Evolutionary conservation across 2,888 invertebrate species (phyloP).

Genomic region (Apodemia mormo): DNA sequence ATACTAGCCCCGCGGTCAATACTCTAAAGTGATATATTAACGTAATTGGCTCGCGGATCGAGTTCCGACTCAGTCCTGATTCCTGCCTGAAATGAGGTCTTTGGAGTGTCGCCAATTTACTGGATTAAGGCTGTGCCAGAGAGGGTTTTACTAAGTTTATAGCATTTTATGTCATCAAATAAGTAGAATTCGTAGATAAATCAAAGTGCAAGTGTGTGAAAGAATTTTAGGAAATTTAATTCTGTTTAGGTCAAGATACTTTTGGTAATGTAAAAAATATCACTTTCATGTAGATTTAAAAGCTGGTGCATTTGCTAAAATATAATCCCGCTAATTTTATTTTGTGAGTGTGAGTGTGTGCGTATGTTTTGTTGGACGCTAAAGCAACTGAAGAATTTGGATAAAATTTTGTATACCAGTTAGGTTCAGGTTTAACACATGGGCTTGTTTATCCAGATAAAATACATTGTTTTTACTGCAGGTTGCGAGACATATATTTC

Average conservation of each 20-base stretch:
- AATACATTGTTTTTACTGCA: too few species aligned
- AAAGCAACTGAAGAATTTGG: too few species aligned
- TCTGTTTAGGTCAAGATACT: too few species aligned
- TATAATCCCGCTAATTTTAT: too few species aligned
- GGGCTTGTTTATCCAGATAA: too few species aligned
- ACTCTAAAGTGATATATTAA: not conserved
- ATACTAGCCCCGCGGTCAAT: not conserved
- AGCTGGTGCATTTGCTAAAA: too few species aligned
- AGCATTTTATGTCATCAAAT: conserved; percentile 6
- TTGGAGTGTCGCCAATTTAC: conserved; percentile 6
- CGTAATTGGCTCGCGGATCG: conserved; percentile 8
- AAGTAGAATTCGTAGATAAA: not conserved
- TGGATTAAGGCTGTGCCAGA: conserved; percentile 1
- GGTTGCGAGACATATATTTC: too few species aligned
- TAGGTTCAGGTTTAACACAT: too few species aligned
- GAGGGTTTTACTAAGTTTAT: not conserved
- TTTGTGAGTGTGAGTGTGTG: too few species aligned
- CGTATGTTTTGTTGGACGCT: too few species aligned
- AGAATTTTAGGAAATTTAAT: not conserved
- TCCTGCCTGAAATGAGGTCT: not conserved
- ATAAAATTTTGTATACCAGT: too few species aligned
- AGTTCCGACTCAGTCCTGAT: conserved; percentile 1
- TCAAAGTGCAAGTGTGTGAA: not conserved
- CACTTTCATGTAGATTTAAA: not conserved
- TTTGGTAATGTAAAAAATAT: not conserved